Percentiles rank a stretch among this genome's conserved stretches.
Evolutionary conservation across 2,113 vertebrate species (phyloP).

Genomic region (Microtus montanus): DNA sequence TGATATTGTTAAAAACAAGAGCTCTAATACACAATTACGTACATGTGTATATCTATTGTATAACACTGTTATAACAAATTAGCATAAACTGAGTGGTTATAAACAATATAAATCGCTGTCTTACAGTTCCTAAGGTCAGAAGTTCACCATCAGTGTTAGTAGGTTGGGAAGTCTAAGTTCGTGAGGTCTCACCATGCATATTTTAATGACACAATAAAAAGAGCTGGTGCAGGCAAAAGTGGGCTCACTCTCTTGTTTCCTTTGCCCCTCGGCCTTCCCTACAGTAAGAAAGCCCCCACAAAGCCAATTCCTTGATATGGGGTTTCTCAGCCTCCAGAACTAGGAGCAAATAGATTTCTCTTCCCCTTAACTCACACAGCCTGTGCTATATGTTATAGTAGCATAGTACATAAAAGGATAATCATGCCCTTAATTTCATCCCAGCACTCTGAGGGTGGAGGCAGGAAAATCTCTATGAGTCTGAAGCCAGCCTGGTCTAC

Average conservation of each 20-base stretch:
- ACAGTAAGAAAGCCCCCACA: not conserved
- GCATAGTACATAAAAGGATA: not conserved
- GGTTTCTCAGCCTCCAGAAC: not conserved
- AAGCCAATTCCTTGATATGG: not conserved
- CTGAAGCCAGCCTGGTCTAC: not conserved
- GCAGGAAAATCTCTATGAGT: not conserved
- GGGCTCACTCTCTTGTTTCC: not conserved
- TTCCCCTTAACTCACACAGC: not conserved
- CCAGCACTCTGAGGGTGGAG: not conserved
- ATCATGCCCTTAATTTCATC: not conserved
- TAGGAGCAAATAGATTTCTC: not conserved
- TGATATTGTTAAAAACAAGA: conserved; percentile 14
- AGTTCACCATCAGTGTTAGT: not conserved
- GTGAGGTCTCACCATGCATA: not conserved
- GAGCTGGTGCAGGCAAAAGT: not conserved
- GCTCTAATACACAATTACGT: not conserved
- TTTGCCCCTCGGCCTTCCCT: no score
- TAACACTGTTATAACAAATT: not conserved
- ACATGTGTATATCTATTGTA: not conserved
- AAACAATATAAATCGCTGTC: not conserved
- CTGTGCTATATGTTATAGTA: not conserved
- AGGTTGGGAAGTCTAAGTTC: not conserved
- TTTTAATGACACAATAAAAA: not conserved
- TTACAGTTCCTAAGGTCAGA: not conserved
- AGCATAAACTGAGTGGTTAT: not conserved